Evolutionary conservation across 1,140 invertebrate species (phyloP).

Genomic region (Eupristina koningsbergeri): DNA sequence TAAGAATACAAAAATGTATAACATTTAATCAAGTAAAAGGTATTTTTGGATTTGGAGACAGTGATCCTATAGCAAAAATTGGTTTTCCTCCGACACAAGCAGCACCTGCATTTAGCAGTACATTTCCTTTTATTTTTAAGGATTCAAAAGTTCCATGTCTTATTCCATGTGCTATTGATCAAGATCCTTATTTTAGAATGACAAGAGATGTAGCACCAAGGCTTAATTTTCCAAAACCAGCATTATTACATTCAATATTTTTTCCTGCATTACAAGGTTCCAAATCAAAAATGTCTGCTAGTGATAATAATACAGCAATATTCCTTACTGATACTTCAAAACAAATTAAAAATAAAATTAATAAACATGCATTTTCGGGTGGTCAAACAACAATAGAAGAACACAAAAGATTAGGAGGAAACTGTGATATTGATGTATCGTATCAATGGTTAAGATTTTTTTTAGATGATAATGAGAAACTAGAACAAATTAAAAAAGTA

Average conservation of each 20-base stretch:
- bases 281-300: slow-evolving; percentile 98
- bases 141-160: slow-evolving; percentile 90
- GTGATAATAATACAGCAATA: slow-evolving; percentile 94
- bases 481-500: slow-evolving; percentile 87
- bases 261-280: slow-evolving; percentile 97
- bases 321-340: slow-evolving; percentile 96
- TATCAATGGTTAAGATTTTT: slow-evolving; percentile 98
- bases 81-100: slow-evolving; percentile 97
- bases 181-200: slow-evolving; percentile 99
- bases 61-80: slow-evolving; percentile 97
- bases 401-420: slow-evolving; percentile 91
- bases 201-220: slow-evolving; percentile 95
- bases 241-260: slow-evolving; percentile 94
- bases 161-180: slow-evolving; percentile 99
- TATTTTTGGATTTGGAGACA: slow-evolving; percentile 98
- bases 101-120: slow-evolving; percentile 92
- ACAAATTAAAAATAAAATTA: slow-evolving; percentile 98
- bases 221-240: slow-evolving; percentile 92
- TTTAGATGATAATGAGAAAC: slow-evolving; percentile 91
- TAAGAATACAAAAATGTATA: slow-evolving; percentile 92
- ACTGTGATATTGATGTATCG: slow-evolving; percentile 96
- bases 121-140: slow-evolving; percentile 97
- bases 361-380: slow-evolving; percentile 99
- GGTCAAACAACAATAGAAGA: slow-evolving; percentile 95
- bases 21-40: slow-evolving; percentile 97